Evolutionary conservation across 2,888 invertebrate genomes (phyloP), one percentile per base, ranked within the genome.

Genomic region (Mayetiola destructor): DNA sequence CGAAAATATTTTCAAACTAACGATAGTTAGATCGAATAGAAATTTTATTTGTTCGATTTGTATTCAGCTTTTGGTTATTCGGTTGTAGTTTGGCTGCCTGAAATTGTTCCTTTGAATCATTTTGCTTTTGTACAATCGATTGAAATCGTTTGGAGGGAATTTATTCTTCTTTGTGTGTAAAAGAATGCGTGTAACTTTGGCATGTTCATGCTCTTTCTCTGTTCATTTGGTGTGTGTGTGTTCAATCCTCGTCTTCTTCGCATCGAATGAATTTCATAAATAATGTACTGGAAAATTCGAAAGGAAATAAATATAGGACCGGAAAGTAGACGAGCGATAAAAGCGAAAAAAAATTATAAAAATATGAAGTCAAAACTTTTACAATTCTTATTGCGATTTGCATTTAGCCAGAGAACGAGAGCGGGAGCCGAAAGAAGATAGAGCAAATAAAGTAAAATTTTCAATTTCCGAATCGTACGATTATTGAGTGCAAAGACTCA

Each of bases 251-350:
- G n/a, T n/a, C n/a, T n/a, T n/a, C n/a, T n/a, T n/a, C n/a, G n/a
- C n/a, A n/a, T n/a, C n/a, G n/a, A n/a, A n/a, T 27, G 16, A 48
- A 48, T 27, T 27, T 48, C 16, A 27, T 48, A 48, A 48, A 48
- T 48, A 48, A 48, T 48, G 48, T 48, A 27, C 48, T 48, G 27
- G 48, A 48, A 48, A 48, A 48, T 48, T 48, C 48, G 27, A 23
- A 48, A 27, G 27, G 48, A 48, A 48, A 48, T 48, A 48, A 48
- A 48, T 48, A 48, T 23, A 48, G 27, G 9, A 48, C 23, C 48
- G 48, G 48, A 48, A 14, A 23, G 42, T 12, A 42, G n/a, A n/a
- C n/a, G n/a, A n/a, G n/a, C n/a, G n/a, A n/a, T n/a, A n/a, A n/a
- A n/a, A n/a, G n/a, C n/a, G n/a, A n/a, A n/a, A n/a, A n/a, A n/a